Evolutionary conservation across 2,797 vertebrate species (phyloP).

Genomic region (Dendrocincla fuliginosa): DNA sequence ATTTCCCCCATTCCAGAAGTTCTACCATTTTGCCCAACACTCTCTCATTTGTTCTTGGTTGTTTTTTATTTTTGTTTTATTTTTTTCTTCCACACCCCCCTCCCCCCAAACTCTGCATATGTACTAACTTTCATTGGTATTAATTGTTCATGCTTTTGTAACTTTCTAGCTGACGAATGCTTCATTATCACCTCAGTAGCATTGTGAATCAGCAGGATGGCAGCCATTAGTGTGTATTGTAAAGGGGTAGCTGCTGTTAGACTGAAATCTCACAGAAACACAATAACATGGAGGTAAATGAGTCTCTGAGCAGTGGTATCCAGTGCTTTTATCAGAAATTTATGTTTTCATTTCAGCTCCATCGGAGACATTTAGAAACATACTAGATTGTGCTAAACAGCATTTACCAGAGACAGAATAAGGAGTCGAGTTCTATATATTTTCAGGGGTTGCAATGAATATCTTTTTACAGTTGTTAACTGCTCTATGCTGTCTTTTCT

Average conservation of each 20-base stretch:
- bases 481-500: not conserved
- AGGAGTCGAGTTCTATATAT: not conserved
- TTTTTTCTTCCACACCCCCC: not conserved
- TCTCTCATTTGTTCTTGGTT: not conserved
- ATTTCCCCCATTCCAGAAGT: not conserved
- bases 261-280: not conserved
- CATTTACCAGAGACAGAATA: not conserved
- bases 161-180: not conserved
- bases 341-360: not conserved
- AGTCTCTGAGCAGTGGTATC: not conserved
- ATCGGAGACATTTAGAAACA: not conserved
- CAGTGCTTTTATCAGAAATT: not conserved
- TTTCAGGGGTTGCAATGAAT: not conserved
- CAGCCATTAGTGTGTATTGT: not conserved
- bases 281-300: not conserved
- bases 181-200: slow-evolving; percentile 5
- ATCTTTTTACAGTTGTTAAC: not conserved
- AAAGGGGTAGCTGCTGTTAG: not conserved
- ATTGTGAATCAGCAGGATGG: not conserved
- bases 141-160: not conserved
- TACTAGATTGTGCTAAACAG: not conserved
- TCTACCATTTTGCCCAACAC: not conserved
- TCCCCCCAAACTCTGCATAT: not conserved
- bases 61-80: too few relatives aligned
- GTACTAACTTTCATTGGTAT: not conserved